phyloP scores from a whole-genome alignment of 1,140 invertebrate species.

The Drosophila sproati region DNA sequence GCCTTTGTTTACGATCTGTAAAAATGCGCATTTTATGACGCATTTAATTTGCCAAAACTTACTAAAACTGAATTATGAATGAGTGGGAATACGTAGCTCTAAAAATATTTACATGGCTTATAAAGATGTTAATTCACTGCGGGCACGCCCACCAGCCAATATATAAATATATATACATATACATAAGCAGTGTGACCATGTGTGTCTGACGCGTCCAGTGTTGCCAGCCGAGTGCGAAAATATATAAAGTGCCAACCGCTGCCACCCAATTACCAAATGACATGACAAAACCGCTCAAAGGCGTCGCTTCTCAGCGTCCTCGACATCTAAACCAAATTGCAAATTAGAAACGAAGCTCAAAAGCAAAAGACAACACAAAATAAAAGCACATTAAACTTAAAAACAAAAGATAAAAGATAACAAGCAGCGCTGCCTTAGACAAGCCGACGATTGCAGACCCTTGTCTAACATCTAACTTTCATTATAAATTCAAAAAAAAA shows the following conservation, averaged over 20 bases:
- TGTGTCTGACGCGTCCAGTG: conserved; percentile 30
- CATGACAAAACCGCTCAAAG: conserved; percentile 84
- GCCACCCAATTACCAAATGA: conserved; percentile 84
- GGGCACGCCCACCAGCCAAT: conserved; percentile 6
- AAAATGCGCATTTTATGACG: conserved; percentile 75
- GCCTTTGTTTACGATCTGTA: conserved; percentile 78
- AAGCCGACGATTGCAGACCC: neutral
- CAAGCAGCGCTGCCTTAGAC: neutral
- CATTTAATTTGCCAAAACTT: conserved; percentile 69
- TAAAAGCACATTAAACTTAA: conserved; percentile 75
- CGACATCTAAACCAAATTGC: conserved; percentile 75
- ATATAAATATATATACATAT: neutral
- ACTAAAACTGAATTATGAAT: conserved; percentile 46
- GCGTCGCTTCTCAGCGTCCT: conserved; percentile 55
- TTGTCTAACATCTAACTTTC: neutral
- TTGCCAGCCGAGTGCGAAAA: conserved; percentile 67
- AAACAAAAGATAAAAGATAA: conserved; percentile 44
- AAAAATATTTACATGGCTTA: conserved; percentile 6
- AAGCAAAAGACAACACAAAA: conserved; percentile 59
- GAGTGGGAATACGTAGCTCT: conserved; percentile 22
- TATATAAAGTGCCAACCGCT: conserved; percentile 84
- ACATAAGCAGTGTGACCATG: conserved; percentile 51
- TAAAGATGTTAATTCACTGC: conserved; percentile 6
- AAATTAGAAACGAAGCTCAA: conserved; percentile 74
- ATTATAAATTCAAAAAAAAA: no score